These are phyloP conservation scores for Dreissena rostriformis DNA, from an alignment of 1,140 invertebrate species.

Conservation along the genomic window DNA sequence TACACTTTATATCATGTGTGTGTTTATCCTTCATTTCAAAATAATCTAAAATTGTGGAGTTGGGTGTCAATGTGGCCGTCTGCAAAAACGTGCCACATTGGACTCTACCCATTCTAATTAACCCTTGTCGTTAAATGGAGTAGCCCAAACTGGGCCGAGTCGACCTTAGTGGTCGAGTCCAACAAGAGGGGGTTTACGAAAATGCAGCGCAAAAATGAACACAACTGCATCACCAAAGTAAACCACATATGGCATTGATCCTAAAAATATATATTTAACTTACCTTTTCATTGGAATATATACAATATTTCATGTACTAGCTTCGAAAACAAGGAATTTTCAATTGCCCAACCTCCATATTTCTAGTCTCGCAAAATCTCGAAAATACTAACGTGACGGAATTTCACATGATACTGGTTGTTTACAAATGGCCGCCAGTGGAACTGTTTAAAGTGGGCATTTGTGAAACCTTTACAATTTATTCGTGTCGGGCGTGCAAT, in stretches of 20 bases:
- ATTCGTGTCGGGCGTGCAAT: neutral
- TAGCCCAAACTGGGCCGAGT: neutral
- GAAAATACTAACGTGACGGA: slow-evolving; percentile 12
- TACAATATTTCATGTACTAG: too few relatives aligned
- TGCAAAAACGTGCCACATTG: too few relatives aligned
- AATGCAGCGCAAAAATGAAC: neutral
- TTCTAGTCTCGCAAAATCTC: slow-evolving; percentile 35
- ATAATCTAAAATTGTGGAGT: too few relatives aligned
- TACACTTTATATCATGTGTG: too few relatives aligned
- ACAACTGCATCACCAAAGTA: too few relatives aligned
- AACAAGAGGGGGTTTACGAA: neutral
- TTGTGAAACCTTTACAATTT: neutral
- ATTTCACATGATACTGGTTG: slow-evolving; percentile 33
- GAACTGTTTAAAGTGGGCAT: neutral
- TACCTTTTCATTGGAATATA: too few relatives aligned
- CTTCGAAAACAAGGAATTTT: neutral
- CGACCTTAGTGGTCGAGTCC: slow-evolving; percentile 8
- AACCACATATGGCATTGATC: too few relatives aligned
- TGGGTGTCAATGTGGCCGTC: too few relatives aligned
- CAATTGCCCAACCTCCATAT: slow-evolving; percentile 52
- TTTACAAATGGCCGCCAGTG: slow-evolving; percentile 57
- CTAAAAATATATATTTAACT: too few relatives aligned
- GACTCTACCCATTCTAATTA: neutral
- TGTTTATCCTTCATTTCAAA: too few relatives aligned
- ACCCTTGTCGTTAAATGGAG: neutral